Evolutionary conservation across 1,140 invertebrate genomes (phyloP).

Genomic region (Papilio dardanus): DNA sequence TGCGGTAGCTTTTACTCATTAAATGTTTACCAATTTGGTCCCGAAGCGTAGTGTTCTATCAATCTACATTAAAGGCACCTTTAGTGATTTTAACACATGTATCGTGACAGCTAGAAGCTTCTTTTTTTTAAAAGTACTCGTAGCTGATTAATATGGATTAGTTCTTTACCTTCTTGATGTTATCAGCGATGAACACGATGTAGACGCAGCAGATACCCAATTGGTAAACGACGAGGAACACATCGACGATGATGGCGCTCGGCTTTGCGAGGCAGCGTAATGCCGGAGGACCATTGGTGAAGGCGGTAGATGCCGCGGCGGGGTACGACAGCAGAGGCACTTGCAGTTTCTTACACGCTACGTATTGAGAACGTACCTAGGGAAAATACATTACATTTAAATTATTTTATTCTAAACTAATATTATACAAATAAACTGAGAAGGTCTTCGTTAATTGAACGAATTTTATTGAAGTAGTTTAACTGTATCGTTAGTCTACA

Average conservation of each 20-base stretch:
- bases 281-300: slow-evolving; percentile 83
- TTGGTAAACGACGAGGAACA: slow-evolving; percentile 92
- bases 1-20: no score
- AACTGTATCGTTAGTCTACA: no score
- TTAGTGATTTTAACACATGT: no score
- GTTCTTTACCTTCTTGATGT: slow-evolving; percentile 84
- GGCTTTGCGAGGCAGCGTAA: slow-evolving; percentile 83
- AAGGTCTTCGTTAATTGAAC: no score
- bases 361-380: slow-evolving; percentile 80
- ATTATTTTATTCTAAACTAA: neutral
- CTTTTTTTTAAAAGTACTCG: no score
- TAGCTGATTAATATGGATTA: neutral
- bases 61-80: no score
- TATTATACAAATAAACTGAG: neutral
- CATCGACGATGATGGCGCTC: slow-evolving; percentile 84
- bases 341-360: slow-evolving; percentile 80
- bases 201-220: slow-evolving; percentile 96
- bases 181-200: slow-evolving; percentile 92
- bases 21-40: no score
- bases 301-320: slow-evolving; percentile 85
- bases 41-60: no score
- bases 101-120: no score
- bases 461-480: no score
- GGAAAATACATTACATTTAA: slow-evolving; percentile 22
- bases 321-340: slow-evolving; percentile 86